Base-by-base conservation (phyloP, 2,797 vertebrate species). In the Rhabdophis nuchalis region DNA sequence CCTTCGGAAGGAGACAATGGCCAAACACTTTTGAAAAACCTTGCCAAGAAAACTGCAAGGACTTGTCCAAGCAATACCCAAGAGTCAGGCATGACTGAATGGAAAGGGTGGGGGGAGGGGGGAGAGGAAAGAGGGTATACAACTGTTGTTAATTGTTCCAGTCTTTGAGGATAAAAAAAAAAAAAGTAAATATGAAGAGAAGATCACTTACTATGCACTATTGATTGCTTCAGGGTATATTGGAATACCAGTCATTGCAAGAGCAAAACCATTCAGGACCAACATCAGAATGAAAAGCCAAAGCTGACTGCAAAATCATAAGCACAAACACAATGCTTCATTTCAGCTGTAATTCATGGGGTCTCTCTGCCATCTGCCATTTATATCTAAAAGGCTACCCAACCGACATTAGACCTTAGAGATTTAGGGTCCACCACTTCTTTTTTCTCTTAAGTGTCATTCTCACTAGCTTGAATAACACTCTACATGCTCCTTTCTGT, bases 231-330 rank as follows among this genome's bases (percentile, higher is more conserved):
- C 99, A 3, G 99, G 98, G 94, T 99, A 99, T 8, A 98, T 96
- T 0, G 99, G 98, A 87, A 99, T 99, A 90, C 96, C 96, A 82
- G 97, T 98, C 98, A 99, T 98, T 32, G 98, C 98, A 93, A 99
- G 96, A 93, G 98, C 99, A 96, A 99, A 96, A 16, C 99, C 99
- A 89, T 98, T 97, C 85, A 99, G 53, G 86, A 98, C 97, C 46
- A 99, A 96, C 95, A 98, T 97, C 90, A 98, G 53, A 77, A 99
- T 93, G 95, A 99, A 97, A 92, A 99, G 94, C 99, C 99, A 99
- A 92, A 99, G 98, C 87, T 98, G 97, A 96, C 99, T 99, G 92
- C 77, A 97, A 95, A 94, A 91, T 41, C 20, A 46, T 11, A 82
- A 82, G 36, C 36, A 41, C 9, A 82, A 91, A 29, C 86, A 89